Evolutionary conservation across 2,797 vertebrate genomes (phyloP).

Genomic region (Phoebastria nigripes): DNA sequence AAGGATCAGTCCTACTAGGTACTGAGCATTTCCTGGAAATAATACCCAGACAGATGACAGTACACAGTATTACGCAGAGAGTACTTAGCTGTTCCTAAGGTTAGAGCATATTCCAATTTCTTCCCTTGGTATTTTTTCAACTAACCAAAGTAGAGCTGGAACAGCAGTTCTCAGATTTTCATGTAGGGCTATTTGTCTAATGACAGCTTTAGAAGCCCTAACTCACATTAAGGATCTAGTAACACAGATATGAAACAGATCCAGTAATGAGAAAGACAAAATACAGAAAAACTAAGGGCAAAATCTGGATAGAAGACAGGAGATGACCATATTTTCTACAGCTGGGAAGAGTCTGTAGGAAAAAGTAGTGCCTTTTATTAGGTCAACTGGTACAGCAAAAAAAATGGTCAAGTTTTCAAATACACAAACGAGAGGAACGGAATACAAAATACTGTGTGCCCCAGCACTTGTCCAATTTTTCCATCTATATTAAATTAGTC

Average conservation of each 20-base stretch:
- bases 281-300: not conserved
- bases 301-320: not conserved
- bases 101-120: not conserved
- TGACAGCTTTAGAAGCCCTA: not conserved
- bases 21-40: not conserved
- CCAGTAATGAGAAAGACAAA: not conserved
- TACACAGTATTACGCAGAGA: not conserved
- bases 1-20: not conserved
- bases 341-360: not conserved
- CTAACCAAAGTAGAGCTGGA: not conserved
- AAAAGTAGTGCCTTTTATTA: not conserved
- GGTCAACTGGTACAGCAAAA: not conserved
- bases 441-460: not conserved
- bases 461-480: not conserved
- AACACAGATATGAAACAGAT: not conserved
- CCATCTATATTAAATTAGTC: not conserved
- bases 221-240: not conserved
- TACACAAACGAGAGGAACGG: not conserved
- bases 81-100: not conserved
- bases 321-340: not conserved
- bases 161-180: not conserved
- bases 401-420: not conserved
- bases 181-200: not conserved
- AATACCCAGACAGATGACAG: not conserved
- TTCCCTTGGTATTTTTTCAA: not conserved